Base-by-base conservation (phyloP, 2,797 vertebrate species). In the Vespertilio murinus region DNA sequence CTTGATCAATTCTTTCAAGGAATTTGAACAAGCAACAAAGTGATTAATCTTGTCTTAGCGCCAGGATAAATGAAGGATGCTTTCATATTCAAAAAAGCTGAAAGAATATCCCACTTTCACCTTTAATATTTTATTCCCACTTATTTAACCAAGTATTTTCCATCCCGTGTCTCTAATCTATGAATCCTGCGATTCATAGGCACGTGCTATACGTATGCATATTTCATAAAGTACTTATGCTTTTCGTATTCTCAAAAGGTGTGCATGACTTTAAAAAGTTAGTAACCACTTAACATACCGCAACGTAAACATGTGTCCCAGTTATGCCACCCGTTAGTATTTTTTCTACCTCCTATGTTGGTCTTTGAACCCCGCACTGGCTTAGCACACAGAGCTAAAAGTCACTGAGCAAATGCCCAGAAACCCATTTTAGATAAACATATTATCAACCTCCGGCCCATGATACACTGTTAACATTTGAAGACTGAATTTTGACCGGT, bases 41-140 rank as follows among this genome's bases (percentile, higher is more conserved):
- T 71, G 42, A 71, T 52, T 61, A 70, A 70, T 61, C 9, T 89
- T 69, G 20, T 83, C 59, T 83, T 61, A 78, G 25, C 75, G 69
- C 7, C 17, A 8, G 67, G 77, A 49, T 69, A 83, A 83, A 77
- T 45, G 38, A 74, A 75, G 25, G 23, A 81, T 30, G 67, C 8
- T 61, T 61, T 61, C 30, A 61, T 61, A 30, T 14, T 61, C 2
- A 67, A 52, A 59, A 65, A 74, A 67, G n/a, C 0, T 87, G 59
- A 86, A 61, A 83, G 54, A 69, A 12, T 75, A 74, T 49, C 49
- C 91, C 38, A 74, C 3, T 42, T 81, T 77, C 23, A 77, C 13
- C 75, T 74, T 17, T 35, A 40, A 0, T 38, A 95, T 87, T 92
- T 74, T 47, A 86, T 77, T 95, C 78, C 61, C 69, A 88, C 14